Evolutionary conservation across 2,888 invertebrate species (phyloP).

Genomic region (Chymomyza fuscimana): DNA sequence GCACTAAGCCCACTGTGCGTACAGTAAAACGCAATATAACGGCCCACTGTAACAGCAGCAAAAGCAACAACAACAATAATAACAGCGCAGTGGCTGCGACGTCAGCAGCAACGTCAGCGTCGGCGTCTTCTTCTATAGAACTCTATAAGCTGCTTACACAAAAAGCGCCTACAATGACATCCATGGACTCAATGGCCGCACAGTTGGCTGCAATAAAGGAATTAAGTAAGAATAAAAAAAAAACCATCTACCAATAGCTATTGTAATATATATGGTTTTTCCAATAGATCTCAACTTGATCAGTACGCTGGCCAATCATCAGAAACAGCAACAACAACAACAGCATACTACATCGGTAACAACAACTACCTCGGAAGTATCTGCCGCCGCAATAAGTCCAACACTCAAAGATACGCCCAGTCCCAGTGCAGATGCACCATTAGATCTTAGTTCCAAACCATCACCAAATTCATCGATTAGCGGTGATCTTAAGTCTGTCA

Average conservation of each 20-base stretch:
- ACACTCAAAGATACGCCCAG: constrained; percentile 80
- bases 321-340: constrained; percentile 42
- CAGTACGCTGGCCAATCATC: constrained; percentile 64
- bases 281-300: constrained; percentile 54
- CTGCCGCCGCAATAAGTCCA: constrained; percentile 78
- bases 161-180: constrained; percentile 81
- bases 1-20: constrained; percentile 21
- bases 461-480: constrained; percentile 81
- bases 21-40: constrained; percentile 35
- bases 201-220: constrained; percentile 82
- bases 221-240: constrained; percentile 56
- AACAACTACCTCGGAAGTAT: constrained; percentile 80
- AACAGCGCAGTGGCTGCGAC: constrained; percentile 24
- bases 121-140: constrained; percentile 43
- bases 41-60: constrained; percentile 19
- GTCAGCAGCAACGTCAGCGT: constrained; percentile 40
- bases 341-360: constrained; percentile 76
- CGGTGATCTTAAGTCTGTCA: constrained; percentile 84
- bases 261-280: constrained; percentile 44
- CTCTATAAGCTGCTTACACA: constrained; percentile 73
- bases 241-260: not conserved
- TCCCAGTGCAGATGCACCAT: constrained; percentile 82
- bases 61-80: constrained; percentile 4
- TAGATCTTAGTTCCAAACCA: constrained; percentile 92
- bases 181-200: constrained; percentile 86